phyloP scores from a whole-genome alignment of 2,113 vertebrate genomes.

The Chaetops frenatus region DNA sequence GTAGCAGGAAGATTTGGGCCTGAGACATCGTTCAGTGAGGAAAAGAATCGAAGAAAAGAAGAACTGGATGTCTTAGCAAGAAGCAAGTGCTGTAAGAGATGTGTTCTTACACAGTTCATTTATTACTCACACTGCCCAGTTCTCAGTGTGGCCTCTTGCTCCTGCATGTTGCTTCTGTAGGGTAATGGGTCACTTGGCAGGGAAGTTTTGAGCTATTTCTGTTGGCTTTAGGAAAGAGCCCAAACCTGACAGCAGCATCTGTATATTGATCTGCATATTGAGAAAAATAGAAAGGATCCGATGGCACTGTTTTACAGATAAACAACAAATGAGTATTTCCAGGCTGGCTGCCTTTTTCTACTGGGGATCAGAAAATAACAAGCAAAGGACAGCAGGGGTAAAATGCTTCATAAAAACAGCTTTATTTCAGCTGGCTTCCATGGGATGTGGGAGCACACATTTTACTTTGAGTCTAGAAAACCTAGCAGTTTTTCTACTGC shows the following conservation, averaged over 20 bases:
- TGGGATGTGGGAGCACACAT: fast-evolving
- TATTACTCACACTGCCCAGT: not conserved
- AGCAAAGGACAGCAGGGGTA: not conserved
- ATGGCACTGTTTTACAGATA: not conserved
- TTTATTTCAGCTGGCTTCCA: not conserved
- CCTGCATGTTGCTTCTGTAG: not conserved
- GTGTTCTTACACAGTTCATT: not conserved
- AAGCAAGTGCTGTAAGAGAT: not conserved
- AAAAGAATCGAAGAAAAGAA: not conserved
- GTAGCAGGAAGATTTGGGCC: not conserved
- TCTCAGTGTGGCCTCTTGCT: not conserved
- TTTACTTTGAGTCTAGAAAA: not conserved
- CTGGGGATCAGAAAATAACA: not conserved
- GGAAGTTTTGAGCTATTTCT: not conserved
- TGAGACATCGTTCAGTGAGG: not conserved
- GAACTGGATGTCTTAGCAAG: not conserved
- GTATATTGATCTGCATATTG: not conserved
- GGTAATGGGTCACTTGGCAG: not conserved
- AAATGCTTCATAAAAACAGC: not conserved
- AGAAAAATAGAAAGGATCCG: not conserved
- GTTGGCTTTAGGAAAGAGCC: not conserved
- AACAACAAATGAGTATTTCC: not conserved
- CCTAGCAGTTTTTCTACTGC: not conserved
- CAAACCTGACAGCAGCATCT: not conserved
- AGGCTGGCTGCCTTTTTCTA: not conserved